Percentiles rank a stretch among this genome's conserved stretches.
Evolutionary conservation across 2,888 invertebrate genomes (phyloP).

Genomic region (Lasiommata megera): DNA sequence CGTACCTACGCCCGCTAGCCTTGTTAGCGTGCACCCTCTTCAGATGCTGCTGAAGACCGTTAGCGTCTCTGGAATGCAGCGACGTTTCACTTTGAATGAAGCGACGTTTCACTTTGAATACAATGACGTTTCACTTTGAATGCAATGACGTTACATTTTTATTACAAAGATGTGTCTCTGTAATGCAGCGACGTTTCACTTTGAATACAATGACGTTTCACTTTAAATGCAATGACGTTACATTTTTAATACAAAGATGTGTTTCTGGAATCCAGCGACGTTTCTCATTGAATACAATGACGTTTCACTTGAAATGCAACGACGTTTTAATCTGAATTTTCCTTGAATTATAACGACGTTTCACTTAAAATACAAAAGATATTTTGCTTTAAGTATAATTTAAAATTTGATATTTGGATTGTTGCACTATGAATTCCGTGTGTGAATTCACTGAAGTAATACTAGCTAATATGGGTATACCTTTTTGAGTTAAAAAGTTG

Average conservation of each 20-base stretch:
- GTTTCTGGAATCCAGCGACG: no score
- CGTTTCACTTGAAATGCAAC: not conserved
- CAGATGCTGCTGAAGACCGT: slow-evolving; percentile 60
- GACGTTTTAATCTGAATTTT: not conserved
- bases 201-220: not conserved
- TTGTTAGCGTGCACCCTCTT: slow-evolving; percentile 52
- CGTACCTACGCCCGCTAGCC: slow-evolving; percentile 38
- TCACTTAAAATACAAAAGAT: not conserved
- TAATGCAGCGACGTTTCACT: no score
- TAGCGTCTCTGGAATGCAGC: slow-evolving; percentile 47
- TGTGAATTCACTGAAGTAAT: no score
- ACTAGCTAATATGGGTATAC: no score
- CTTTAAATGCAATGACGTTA: not conserved
- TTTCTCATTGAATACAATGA: not conserved
- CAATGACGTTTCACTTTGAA: not conserved
- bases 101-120: not conserved
- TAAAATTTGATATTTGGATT: not conserved
- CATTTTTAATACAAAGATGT: not conserved
- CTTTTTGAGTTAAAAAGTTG: no score
- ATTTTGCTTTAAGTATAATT: not conserved
- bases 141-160: no score
- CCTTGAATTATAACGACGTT: not conserved
- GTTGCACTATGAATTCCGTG: no score
- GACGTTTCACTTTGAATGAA: not conserved
- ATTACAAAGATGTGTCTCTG: no score